Percentiles rank a stretch among this genome's conserved stretches.
These are phyloP conservation scores for Salarias fasciatus DNA, from an alignment of 2,797 vertebrate species.

Conservation along the genomic window DNA sequence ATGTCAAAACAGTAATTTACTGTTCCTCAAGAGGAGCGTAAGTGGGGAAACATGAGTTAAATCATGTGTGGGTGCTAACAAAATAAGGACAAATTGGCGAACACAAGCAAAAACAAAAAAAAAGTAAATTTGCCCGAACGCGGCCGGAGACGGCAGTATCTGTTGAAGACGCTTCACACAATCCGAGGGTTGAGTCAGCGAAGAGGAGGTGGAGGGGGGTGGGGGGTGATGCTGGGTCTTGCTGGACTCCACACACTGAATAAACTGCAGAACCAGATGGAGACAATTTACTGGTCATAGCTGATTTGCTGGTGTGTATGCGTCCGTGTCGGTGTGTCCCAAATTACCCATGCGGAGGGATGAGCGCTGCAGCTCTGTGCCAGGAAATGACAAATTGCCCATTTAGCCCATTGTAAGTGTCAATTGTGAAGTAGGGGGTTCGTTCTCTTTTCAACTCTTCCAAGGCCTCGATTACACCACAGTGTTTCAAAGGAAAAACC, in stretches of 20 bases:
- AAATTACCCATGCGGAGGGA: conserved; percentile 63
- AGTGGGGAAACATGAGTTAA: too few species aligned
- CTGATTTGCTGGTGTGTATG: conserved; percentile 51
- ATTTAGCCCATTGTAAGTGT: conserved; percentile 72
- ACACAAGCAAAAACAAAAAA: too few species aligned
- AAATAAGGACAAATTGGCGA: too few species aligned
- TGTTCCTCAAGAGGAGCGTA: too few species aligned
- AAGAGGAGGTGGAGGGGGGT: background rate
- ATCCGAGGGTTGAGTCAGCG: conserved; percentile 13
- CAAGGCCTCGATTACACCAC: conserved; percentile 28
- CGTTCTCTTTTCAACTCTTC: conserved; percentile 50
- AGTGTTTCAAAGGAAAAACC: background rate
- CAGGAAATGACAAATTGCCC: conserved; percentile 73
- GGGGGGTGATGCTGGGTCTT: background rate
- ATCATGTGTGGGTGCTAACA: too few species aligned
- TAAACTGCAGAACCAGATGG: conserved; percentile 63
- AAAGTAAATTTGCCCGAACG: too few species aligned
- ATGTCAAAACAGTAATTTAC: too few species aligned
- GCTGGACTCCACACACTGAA: conserved; percentile 36
- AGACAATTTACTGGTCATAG: conserved; percentile 66
- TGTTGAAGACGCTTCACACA: conserved; percentile 1
- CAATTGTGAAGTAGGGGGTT: conserved; percentile 61
- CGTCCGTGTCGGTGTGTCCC: conserved; percentile 24
- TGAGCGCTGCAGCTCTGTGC: conserved; percentile 61
- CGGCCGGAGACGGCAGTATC: background rate